These are phyloP conservation scores for Glareola pratincola DNA, from an alignment of 2,113 vertebrate genomes.

Conservation along the genomic window DNA sequence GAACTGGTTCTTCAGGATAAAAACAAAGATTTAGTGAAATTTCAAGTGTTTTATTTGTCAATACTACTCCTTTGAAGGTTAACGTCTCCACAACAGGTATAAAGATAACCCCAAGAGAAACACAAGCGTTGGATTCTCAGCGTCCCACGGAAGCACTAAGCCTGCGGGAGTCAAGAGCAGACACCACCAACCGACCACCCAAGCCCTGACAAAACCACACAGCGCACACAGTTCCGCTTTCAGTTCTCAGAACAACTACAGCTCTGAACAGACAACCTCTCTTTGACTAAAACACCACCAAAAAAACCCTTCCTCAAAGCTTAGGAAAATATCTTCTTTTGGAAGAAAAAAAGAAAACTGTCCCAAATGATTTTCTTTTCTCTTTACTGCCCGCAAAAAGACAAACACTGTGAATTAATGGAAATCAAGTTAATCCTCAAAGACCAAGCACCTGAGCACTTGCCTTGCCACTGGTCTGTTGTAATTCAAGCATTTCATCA, in stretches of 20 bases:
- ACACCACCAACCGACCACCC: fast-evolving
- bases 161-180: not conserved
- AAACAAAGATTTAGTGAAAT: not conserved
- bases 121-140: not conserved
- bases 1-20: not conserved
- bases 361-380: not conserved
- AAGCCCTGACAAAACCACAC: not conserved
- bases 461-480: not conserved
- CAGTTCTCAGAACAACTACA: not conserved
- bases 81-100: not conserved
- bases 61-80: not conserved
- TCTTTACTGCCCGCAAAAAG: not conserved
- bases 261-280: not conserved
- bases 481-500: not conserved
- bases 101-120: not conserved
- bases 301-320: not conserved
- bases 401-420: not conserved
- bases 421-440: not conserved
- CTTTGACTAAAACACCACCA: not conserved
- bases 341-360: not conserved
- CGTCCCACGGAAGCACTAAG: not conserved
- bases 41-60: not conserved
- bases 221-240: not conserved
- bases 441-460: not conserved
- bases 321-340: not conserved